Percentiles rank a stretch among this genome's conserved stretches.
Evolutionary conservation across 2,888 invertebrate species (phyloP).

Genomic region (Hyppa rectilinea): DNA sequence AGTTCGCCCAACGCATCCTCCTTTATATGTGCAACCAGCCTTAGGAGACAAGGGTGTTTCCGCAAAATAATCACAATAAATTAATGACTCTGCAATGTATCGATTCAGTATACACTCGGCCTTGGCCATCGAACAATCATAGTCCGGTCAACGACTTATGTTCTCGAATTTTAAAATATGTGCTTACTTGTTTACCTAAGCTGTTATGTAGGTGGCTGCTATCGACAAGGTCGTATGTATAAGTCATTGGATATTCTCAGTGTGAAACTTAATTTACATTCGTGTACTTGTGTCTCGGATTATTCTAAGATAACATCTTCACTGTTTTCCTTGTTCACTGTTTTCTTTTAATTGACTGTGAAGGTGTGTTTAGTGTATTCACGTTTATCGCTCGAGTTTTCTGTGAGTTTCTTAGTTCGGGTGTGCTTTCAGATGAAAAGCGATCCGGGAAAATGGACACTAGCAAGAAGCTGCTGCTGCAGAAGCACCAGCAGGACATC

Average conservation of each 20-base stretch:
- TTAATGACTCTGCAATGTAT: neutral
- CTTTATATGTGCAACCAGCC: neutral
- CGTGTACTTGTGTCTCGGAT: constrained; percentile 44
- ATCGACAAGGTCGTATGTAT: constrained; percentile 80
- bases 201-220: constrained; percentile 84
- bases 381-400: neutral
- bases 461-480: constrained; percentile 81
- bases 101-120: constrained; percentile 57
- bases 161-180: constrained; percentile 72
- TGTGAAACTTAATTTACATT: constrained; percentile 67
- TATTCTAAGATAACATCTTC: constrained; percentile 18
- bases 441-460: constrained; percentile 80
- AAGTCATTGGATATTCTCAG: constrained; percentile 63
- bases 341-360: neutral
- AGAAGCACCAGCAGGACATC: constrained; percentile 84
- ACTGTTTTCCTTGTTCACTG: neutral
- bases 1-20: neutral
- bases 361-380: constrained; percentile 32
- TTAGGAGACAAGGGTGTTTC: neutral
- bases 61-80: constrained; percentile 1
- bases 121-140: constrained; percentile 73
- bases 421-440: constrained; percentile 78
- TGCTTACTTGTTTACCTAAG: constrained; percentile 73
- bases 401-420: constrained; percentile 11
- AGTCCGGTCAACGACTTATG: constrained; percentile 75